A percentile compares a stretch with the other conserved stretches of the same genome.
These are phyloP conservation scores for Ophraella communa DNA, from an alignment of 2,888 invertebrate genomes.

Conservation along the genomic window DNA sequence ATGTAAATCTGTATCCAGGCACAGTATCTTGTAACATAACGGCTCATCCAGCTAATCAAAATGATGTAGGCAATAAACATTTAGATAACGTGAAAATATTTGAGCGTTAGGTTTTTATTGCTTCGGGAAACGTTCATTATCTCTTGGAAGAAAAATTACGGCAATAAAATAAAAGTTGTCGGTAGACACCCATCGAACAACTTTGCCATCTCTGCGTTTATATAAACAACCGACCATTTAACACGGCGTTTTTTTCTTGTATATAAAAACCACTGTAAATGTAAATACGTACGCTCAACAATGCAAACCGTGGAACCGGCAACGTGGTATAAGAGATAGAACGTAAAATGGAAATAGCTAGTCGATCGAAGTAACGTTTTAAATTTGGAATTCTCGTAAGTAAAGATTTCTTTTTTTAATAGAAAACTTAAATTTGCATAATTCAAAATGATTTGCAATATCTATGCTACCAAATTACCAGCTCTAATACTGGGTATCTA, in stretches of 20 bases:
- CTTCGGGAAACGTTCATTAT: not conserved
- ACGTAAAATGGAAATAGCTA: slow-evolving; percentile 25
- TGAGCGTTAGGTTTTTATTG: not conserved
- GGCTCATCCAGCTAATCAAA: not conserved
- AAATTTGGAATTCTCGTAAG: no score
- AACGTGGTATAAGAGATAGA: slow-evolving; percentile 27
- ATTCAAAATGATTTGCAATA: no score
- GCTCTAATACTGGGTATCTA: no score
- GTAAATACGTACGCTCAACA: slow-evolving; percentile 30
- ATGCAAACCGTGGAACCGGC: slow-evolving; percentile 21
- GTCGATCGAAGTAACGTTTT: not conserved
- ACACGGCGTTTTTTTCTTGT: slow-evolving; percentile 20
- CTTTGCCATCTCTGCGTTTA: slow-evolving; percentile 11
- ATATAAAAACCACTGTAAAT: slow-evolving; percentile 28
- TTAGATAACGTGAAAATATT: not conserved
- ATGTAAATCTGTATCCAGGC: no score
- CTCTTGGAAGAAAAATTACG: not conserved
- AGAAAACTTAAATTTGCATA: not conserved
- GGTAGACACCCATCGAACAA: slow-evolving; percentile 5
- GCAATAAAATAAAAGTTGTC: not conserved
- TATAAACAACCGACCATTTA: slow-evolving; percentile 25
- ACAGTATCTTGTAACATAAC: no score
- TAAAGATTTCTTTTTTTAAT: no score
- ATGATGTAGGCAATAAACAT: not conserved
- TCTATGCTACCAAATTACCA: no score